Evolutionary conservation across 2,113 vertebrate species (phyloP), one percentile per base, ranked within the genome.

Genomic region (Saccopteryx bilineata): DNA sequence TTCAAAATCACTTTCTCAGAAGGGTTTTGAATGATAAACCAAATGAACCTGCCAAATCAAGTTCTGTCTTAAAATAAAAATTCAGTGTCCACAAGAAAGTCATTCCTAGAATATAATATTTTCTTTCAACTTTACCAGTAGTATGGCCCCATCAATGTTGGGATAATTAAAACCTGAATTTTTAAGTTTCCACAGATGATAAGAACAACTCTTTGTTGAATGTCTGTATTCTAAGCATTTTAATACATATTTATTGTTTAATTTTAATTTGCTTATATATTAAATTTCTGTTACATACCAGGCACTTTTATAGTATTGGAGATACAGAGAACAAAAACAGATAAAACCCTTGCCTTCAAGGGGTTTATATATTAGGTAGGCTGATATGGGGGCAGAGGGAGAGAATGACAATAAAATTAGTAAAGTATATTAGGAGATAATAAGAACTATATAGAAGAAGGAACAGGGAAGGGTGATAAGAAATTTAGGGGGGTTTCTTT

Each of bases 1-100:
- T 94, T 91, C 52, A 91, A 3, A 46, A 74, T 79, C 9, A 96
- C 60, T 80, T 86, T 76, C 11, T 81, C 52, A 81, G 13, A 79
- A 81, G 71, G 14, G 19, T 96, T 92, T 79, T 88, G 46, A 52
- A 13, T 92, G 12, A 60, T 78, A 85, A 90, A 65, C 1, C 58
- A 58, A 65, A 50, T 83, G 66, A 92, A 74, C 5, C 6, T 82
- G 60, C 26, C 39, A 78, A 60, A 66, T 83, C 33, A 91, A 80
- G 15, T 96, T 83, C 60, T 91, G 26, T 72, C 31, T 66, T 91
- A 96, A 96, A 71, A 50, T 79, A 85, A 90, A 65, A 93, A 65
- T 68, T 93, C 24, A 65, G 0, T n/a, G 23, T 74, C 50, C 74
- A 18, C 7, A 48, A 48, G 79, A 93, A 58, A 89, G 21, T 61